Base-by-base conservation (phyloP, 1,140 invertebrate genomes). In the Drosophila ambigua region DNA sequence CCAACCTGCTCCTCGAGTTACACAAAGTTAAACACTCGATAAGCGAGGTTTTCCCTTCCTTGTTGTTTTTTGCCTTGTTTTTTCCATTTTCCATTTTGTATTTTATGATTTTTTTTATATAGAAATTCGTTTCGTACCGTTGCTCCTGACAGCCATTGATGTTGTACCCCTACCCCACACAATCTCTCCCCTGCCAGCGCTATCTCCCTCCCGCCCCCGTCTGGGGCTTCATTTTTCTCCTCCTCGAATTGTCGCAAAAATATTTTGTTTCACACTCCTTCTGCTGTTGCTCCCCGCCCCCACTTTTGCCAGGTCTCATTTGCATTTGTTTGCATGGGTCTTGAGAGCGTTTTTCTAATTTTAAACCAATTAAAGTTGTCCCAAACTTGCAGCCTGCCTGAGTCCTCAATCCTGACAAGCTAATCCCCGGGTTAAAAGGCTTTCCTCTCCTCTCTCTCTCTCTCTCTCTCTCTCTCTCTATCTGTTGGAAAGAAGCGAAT, bases 301-400 rank as follows among this genome's bases (percentile, higher is more conserved):
- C 44, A 16, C 16, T 20, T 28, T 11, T 48, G 57, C 60, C 67
- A 35, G 28, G 50, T 52, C 63, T 23, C 57, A 61, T 81, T 81
- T 77, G 52, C 68, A 77, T 85, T 85, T 80, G 61, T 63, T 85
- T 84, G 35, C 1, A 74, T 71, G 28, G 77, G 77, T 45, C 16
- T 41, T 46, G 20, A 0, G 49, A 57, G 61, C 31, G 49, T 45
- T 71, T 72, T 75, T 87, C 60, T 82, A 87, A 87, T 87, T 87
- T 87, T 82, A 87, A 87, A 82, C 74, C 74, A 82, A 87, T 87
- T 87, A 82, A 87, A 87, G 83, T 87, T 82, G 75, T 76, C 69
- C 51, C 5, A 82, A 87, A 87, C 69, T 82, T 82, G 68, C 69
- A 66, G 63, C 51, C 78, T 4, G 35, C 0, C 35, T 39, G 35